Evolutionary conservation across 1,140 invertebrate genomes (phyloP).

Genomic region (Tenebrio molitor): DNA sequence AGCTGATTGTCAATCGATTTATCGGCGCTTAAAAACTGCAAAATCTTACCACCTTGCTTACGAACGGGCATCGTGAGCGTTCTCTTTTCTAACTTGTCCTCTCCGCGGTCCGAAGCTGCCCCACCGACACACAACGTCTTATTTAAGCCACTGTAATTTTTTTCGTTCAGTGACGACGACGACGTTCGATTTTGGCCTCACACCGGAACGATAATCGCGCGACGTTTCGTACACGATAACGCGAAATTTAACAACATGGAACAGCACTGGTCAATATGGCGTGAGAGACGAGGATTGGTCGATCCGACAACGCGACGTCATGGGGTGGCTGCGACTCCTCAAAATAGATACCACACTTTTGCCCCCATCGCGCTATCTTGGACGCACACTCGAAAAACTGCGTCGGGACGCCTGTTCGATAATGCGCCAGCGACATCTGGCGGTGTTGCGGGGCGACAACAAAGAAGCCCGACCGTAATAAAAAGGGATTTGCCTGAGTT

Average conservation of each 20-base stretch:
- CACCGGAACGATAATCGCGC: neutral
- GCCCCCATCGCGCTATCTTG: slow-evolving; percentile 36
- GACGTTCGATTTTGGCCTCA: neutral
- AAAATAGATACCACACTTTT: slow-evolving; percentile 42
- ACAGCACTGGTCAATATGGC: slow-evolving; percentile 45
- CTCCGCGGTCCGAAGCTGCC: too few relatives aligned
- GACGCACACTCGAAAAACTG: slow-evolving; percentile 42
- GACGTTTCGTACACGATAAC: slow-evolving; percentile 3
- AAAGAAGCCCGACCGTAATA: neutral
- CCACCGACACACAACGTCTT: slow-evolving; percentile 2
- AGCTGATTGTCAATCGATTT: slow-evolving; percentile 46
- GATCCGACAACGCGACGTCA: slow-evolving; percentile 38
- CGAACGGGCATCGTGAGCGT: slow-evolving; percentile 46
- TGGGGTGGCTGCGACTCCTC: slow-evolving; percentile 40
- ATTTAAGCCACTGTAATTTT: neutral
- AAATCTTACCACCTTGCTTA: slow-evolving; percentile 53
- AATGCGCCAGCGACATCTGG: slow-evolving; percentile 18
- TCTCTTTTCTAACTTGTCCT: neutral
- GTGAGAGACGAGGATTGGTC: slow-evolving; percentile 42
- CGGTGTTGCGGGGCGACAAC: neutral
- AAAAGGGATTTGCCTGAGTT: slow-evolving; percentile 17
- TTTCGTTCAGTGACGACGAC: neutral
- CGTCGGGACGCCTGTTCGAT: slow-evolving; percentile 42
- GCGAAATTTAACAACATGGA: slow-evolving; percentile 31
- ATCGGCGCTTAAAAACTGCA: slow-evolving; percentile 18